Conservation (phyloP, 2,888 invertebrate genomes). For the Saturnia japonica region DNA sequence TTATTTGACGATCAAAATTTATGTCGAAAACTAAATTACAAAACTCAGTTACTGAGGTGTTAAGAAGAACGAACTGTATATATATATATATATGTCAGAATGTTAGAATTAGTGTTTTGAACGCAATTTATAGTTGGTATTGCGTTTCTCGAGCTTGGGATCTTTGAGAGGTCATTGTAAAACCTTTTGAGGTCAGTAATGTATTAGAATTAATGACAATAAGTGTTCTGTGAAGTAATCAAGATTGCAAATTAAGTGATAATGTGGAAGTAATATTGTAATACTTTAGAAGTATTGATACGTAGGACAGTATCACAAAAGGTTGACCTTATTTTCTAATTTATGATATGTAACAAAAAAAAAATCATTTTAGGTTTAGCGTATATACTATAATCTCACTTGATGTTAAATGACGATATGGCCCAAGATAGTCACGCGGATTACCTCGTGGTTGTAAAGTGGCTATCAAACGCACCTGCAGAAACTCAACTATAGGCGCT, state of each 20-base stretch:
- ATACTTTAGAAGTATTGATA: neutral
- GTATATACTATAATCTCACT: too few species aligned
- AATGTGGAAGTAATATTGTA: neutral
- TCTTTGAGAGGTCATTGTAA: neutral
- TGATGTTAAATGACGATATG: too few species aligned
- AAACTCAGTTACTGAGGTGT: neutral
- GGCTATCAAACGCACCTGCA: too few species aligned
- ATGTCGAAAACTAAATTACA: constrained; percentile 5
- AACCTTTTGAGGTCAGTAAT: neutral
- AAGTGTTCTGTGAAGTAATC: neutral
- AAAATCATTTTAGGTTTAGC: too few species aligned
- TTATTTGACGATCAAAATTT: neutral
- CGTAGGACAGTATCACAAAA: neutral
- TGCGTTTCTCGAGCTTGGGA: neutral
- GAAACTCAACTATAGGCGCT: too few species aligned
- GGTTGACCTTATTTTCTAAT: neutral
- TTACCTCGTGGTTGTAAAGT: too few species aligned
- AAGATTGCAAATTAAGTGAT: neutral
- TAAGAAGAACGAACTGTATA: neutral
- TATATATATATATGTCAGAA: neutral
- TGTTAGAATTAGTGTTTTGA: neutral
- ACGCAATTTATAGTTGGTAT: neutral
- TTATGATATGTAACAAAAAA: too few species aligned
- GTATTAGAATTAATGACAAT: constrained; percentile 3
- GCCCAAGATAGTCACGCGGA: too few species aligned